Base-by-base conservation (phyloP, 2,113 vertebrate genomes). In the Empidonax traillii region DNA sequence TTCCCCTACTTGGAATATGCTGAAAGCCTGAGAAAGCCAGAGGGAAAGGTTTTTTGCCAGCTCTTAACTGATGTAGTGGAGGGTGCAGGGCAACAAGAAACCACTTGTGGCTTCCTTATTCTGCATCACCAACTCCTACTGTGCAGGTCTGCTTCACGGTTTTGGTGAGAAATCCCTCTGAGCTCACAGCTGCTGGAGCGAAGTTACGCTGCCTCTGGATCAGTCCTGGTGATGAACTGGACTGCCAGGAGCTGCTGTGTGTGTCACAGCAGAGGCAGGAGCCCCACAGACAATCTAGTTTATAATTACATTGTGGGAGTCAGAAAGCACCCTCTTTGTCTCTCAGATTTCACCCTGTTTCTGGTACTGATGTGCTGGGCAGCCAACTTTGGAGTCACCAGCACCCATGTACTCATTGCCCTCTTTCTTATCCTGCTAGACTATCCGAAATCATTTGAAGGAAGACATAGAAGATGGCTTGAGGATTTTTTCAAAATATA, bases 21-120 rank as follows among this genome's bases (percentile, higher is more conserved):
- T 84, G 91, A 92, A 89, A 97, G 76, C 80, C 87, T 52, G 52
- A 61, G 44, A 68, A 92, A 85, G 87, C 94, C n/a, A 8, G 77
- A 93, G 93, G 93, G 76, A 28, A 81, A 74, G 41, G 31, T 30
- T 90, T 96, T 92, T 80, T 94, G 90, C 90, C 94, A 93, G 79
- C 35, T 91, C 8, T 72, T 67, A 66, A 33, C 68, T 80, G 83
- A 77, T 77, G 52, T 11, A 71, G 88, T 5, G 41, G 52, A 90
- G 52, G 46, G 59, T 74, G 63, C 79, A 84, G 65, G 88, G 90
- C 87, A 94, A 63, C 89, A 89, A 90, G 86, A 93, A 93, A 78
- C 78, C 78, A 25, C 81, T 96, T 89, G 81, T 41, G 91, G 62
- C 84, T 91, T 87, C 66, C 53, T 66, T 61, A 31, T 43, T 85